These are phyloP conservation scores for Indri indri DNA, from an alignment of 2,113 vertebrate genomes.

Conservation along the genomic window DNA sequence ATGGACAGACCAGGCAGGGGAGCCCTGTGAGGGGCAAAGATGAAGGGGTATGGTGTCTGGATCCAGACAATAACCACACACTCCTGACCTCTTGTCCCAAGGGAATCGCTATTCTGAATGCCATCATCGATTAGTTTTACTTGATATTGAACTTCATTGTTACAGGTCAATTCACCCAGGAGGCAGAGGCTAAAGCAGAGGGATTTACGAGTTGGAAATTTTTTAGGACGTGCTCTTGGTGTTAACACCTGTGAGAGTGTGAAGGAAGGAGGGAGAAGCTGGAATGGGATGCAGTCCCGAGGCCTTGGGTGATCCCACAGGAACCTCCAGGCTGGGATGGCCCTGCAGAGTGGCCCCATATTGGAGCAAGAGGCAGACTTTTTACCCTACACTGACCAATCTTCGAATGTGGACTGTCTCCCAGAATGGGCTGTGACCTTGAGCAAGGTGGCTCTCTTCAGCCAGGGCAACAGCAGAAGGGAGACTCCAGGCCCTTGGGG, in stretches of 20 bases:
- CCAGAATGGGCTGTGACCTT: no score
- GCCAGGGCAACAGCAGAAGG: no score
- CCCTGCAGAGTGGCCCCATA: no score
- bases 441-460: no score
- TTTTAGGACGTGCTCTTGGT: neutral
- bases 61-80: neutral
- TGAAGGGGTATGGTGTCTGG: accelerated
- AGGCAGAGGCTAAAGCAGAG: neutral
- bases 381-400: neutral
- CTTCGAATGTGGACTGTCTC: no score
- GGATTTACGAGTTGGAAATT: neutral
- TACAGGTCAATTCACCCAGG: neutral
- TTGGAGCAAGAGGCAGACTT: neutral
- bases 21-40: neutral
- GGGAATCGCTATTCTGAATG: neutral
- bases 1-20: neutral
- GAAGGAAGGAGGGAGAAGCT: neutral
- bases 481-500: neutral
- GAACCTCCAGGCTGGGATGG: neutral
- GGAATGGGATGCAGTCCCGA: neutral
- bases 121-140: neutral
- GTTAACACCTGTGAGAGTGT: neutral
- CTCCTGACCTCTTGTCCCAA: neutral
- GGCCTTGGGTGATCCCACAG: neutral
- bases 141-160: neutral